Percentiles rank a stretch among this genome's conserved stretches.
These are phyloP conservation scores for Callospermophilus lateralis DNA, from an alignment of 2,113 vertebrate genomes.

Conservation along the genomic window DNA sequence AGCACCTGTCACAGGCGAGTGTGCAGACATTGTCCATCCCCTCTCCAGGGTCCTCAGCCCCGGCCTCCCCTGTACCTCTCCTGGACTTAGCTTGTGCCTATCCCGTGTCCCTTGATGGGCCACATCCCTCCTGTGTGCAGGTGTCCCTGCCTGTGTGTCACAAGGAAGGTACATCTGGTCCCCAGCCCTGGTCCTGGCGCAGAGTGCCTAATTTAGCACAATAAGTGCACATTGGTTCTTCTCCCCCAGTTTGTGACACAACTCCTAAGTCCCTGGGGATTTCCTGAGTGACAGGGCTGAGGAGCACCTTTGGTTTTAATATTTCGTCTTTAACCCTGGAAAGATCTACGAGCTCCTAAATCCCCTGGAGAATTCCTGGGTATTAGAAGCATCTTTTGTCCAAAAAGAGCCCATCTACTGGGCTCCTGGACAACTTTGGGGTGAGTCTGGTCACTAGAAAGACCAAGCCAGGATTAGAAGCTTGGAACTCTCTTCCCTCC, in stretches of 20 bases:
- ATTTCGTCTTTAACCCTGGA: not conserved
- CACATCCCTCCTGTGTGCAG: not conserved
- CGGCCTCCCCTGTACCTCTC: not conserved
- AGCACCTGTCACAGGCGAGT: not conserved
- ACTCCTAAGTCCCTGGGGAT: not conserved
- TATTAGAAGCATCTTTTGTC: not conserved
- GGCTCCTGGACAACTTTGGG: not conserved
- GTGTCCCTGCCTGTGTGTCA: not conserved
- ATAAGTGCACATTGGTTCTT: not conserved
- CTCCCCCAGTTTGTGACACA: not conserved
- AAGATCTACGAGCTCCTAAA: not conserved
- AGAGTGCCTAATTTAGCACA: not conserved
- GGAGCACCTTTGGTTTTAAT: not conserved
- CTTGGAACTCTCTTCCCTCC: not conserved
- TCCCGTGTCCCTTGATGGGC: not conserved
- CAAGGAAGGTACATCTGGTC: not conserved
- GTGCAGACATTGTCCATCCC: fast-evolving
- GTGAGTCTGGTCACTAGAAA: not conserved
- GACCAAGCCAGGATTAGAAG: not conserved
- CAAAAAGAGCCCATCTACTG: not conserved
- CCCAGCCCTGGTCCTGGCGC: not conserved
- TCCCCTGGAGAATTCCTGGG: not conserved
- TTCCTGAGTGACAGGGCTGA: not conserved
- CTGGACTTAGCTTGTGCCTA: not conserved
- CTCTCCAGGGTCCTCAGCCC: not conserved